These are phyloP conservation scores for Lasioglossum marginatum DNA, from an alignment of 2,888 invertebrate genomes.

Conservation along the genomic window DNA sequence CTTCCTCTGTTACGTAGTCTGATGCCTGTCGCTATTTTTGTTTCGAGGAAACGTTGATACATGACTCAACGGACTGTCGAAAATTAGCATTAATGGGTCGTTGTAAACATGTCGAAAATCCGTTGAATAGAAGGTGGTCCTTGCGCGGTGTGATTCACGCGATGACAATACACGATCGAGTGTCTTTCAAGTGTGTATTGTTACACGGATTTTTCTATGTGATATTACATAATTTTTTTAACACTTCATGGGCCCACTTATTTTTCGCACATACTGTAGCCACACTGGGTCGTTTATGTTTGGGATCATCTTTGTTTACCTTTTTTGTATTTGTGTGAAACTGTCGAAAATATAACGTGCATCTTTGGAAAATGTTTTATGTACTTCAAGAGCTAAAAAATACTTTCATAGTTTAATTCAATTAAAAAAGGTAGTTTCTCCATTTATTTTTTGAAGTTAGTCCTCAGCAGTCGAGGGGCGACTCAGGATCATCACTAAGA, in stretches of 20 bases:
- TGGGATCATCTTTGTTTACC: no score
- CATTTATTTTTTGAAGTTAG: no score
- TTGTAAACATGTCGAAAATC: neutral
- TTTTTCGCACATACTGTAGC: neutral
- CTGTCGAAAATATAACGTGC: no score
- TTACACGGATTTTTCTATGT: neutral
- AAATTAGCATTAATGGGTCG: neutral
- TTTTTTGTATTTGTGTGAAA: no score
- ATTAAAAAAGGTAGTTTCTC: no score
- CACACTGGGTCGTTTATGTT: neutral
- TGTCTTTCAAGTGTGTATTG: neutral
- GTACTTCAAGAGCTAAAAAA: no score
- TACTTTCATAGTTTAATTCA: no score
- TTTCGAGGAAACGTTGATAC: neutral
- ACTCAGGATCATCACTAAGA: no score
- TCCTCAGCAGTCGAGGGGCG: no score
- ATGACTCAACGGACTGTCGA: neutral
- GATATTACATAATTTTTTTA: no score
- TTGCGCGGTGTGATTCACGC: neutral
- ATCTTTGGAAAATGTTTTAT: no score
- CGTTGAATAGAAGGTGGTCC: neutral
- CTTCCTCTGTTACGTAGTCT: slow-evolving; percentile 24
- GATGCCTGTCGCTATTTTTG: neutral
- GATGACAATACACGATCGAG: neutral
- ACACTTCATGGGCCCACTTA: neutral